phyloP scores from a whole-genome alignment of 2,797 vertebrate species.

The Prionace glauca region DNA sequence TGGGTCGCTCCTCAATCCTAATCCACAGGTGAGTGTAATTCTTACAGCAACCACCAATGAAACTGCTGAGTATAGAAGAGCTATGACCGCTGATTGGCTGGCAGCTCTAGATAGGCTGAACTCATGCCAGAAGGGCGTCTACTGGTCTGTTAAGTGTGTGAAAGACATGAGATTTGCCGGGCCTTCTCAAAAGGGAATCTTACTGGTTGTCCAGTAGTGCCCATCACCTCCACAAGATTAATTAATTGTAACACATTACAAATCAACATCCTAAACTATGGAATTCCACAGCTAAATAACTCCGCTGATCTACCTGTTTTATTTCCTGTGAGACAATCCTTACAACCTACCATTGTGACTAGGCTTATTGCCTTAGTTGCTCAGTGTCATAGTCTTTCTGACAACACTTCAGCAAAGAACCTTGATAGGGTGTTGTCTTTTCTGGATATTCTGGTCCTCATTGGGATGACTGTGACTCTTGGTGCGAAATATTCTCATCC shows the following conservation, averaged over 20 bases:
- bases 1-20: neutral
- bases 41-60: neutral
- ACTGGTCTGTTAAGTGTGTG: neutral
- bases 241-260: too few species aligned
- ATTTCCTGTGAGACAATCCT: too few species aligned
- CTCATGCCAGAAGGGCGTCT: neutral
- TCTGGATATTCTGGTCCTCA: neutral
- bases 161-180: neutral
- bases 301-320: too few species aligned
- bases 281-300: too few species aligned
- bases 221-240: too few species aligned
- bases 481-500: too few species aligned
- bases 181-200: neutral
- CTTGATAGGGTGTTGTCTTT: neutral
- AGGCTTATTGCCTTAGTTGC: neutral
- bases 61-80: neutral
- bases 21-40: neutral
- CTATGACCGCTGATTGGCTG: neutral
- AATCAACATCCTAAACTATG: too few species aligned
- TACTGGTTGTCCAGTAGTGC: too few species aligned
- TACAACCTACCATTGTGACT: neutral
- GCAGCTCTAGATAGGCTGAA: neutral
- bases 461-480: neutral
- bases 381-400: neutral
- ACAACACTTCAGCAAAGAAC: neutral